Percentiles rank a stretch among this genome's conserved stretches.
Evolutionary conservation across 2,113 vertebrate genomes (phyloP).

Genomic region (Poeciliopsis retropinna): DNA sequence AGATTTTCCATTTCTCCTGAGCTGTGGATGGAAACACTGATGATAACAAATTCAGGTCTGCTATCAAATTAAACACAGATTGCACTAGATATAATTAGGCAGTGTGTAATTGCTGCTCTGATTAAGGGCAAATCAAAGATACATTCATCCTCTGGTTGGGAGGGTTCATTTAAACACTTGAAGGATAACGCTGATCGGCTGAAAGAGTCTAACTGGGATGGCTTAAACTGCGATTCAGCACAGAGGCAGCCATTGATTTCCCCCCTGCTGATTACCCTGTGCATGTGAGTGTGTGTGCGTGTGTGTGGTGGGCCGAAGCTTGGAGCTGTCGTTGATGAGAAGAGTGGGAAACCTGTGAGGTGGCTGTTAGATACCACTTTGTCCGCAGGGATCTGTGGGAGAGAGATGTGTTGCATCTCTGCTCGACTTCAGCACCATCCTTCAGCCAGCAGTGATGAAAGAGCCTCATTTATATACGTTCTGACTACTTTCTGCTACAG

Average conservation of each 20-base stretch:
- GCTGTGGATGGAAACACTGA: slow-evolving; percentile 18
- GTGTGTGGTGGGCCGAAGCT: slow-evolving; percentile 25
- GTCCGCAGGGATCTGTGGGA: slow-evolving; percentile 40
- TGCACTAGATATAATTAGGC: slow-evolving; percentile 45
- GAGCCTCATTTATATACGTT: neutral
- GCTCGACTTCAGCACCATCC: slow-evolving; percentile 28
- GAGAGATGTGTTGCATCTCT: slow-evolving; percentile 51
- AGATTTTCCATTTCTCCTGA: slow-evolving; percentile 42
- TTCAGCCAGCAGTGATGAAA: slow-evolving; percentile 13
- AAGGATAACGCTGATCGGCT: slow-evolving; percentile 8
- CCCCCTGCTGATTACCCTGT: slow-evolving; percentile 22
- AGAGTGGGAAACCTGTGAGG: slow-evolving; percentile 58
- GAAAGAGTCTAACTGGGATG: slow-evolving; percentile 7
- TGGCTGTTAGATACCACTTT: slow-evolving; percentile 38
- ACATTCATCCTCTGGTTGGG: slow-evolving; percentile 6
- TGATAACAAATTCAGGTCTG: slow-evolving; percentile 53
- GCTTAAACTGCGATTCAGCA: slow-evolving; percentile 19
- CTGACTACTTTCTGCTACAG: neutral
- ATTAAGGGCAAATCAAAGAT: slow-evolving; percentile 45
- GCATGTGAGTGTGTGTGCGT: slow-evolving; percentile 21
- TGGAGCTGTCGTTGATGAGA: slow-evolving; percentile 57
- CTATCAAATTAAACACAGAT: slow-evolving; percentile 59
- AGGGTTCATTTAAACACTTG: slow-evolving; percentile 27
- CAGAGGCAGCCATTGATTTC: slow-evolving; percentile 51
- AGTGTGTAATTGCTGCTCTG: slow-evolving; percentile 47